A percentile compares a stretch with the other conserved stretches of the same genome.
Conservation (phyloP, 2,888 invertebrate species). For the Brassicogethes aeneus region DNA sequence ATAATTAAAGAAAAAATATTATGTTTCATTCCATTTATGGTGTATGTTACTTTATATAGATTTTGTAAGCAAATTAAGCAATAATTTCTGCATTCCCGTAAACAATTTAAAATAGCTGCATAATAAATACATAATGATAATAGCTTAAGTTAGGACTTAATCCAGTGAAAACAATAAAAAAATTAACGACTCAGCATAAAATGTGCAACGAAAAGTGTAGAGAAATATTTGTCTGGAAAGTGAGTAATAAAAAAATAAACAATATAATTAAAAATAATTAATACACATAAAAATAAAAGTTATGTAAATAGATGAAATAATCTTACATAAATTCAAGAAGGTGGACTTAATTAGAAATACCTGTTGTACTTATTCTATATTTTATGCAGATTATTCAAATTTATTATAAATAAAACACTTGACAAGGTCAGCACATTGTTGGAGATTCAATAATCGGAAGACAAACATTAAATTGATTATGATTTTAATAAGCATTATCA, state of each 20-base stretch:
- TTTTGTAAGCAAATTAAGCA: too few species aligned
- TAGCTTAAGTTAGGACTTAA: too few species aligned
- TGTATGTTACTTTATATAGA: too few species aligned
- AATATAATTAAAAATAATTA: constrained; percentile 1
- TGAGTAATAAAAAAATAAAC: too few species aligned
- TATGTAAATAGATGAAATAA: constrained; percentile 10
- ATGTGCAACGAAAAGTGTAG: neutral
- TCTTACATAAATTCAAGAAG: constrained; percentile 10
- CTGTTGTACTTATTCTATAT: constrained; percentile 12
- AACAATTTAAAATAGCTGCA: too few species aligned
- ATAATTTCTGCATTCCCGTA: too few species aligned
- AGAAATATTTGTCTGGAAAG: too few species aligned
- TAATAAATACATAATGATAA: too few species aligned
- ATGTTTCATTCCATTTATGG: too few species aligned
- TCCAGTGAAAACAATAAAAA: too few species aligned
- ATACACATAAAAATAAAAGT: neutral
- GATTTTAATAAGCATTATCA: neutral
- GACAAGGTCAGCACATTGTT: constrained; percentile 8
- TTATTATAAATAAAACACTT: constrained; percentile 13
- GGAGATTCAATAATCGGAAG: neutral
- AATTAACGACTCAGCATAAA: neutral
- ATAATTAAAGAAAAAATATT: too few species aligned
- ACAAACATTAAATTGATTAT: neutral
- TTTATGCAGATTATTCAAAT: constrained; percentile 14
- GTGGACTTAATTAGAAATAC: constrained; percentile 12